Evolutionary conservation across 2,113 vertebrate species (phyloP).

Genomic region (Cyanoderma ruficeps): DNA sequence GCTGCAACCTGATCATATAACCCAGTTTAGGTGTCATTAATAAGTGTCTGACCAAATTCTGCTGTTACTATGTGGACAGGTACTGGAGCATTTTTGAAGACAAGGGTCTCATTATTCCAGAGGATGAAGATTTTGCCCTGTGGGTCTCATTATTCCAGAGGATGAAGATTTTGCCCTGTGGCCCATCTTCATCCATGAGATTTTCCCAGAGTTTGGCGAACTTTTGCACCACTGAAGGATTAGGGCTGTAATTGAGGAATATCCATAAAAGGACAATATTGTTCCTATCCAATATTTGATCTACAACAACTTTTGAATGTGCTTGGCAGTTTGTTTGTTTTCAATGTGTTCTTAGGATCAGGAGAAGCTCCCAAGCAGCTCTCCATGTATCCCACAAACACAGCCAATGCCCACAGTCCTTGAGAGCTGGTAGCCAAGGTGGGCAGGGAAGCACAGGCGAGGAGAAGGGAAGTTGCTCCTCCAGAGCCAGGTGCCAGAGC

Average conservation of each 20-base stretch:
- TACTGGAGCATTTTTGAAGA: neutral
- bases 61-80: neutral
- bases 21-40: neutral
- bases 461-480: neutral
- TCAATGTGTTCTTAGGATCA: neutral
- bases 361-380: neutral
- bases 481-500: neutral
- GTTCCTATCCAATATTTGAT: neutral
- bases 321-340: neutral
- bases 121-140: neutral
- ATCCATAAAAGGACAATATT: neutral
- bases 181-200: neutral
- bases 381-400: accelerated
- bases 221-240: neutral
- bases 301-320: neutral
- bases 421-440: neutral
- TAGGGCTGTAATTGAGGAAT: neutral
- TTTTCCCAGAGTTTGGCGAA: neutral
- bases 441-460: neutral
- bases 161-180: neutral
- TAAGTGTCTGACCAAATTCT: neutral
- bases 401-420: accelerated
- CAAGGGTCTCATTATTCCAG: neutral
- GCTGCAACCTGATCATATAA: neutral
- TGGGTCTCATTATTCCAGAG: neutral